Evolutionary conservation across 2,113 vertebrate genomes (phyloP).

Genomic region (Eurypyga helias): DNA sequence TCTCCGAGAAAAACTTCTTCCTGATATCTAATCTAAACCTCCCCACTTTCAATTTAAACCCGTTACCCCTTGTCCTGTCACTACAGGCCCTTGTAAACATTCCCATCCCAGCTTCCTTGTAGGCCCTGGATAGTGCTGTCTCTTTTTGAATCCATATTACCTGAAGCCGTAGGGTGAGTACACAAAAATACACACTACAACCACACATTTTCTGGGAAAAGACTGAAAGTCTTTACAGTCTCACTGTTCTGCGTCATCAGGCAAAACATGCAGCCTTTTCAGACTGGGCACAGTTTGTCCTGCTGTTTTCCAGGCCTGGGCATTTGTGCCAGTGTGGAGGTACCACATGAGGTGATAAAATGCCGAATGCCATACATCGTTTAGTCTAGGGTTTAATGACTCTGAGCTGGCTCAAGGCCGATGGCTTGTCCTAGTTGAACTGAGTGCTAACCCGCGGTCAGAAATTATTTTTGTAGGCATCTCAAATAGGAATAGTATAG

Average conservation of each 20-base stretch:
- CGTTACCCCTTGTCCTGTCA: too few relatives aligned
- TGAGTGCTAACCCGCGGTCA: not conserved
- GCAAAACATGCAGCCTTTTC: not conserved
- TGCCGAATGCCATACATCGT: accelerated
- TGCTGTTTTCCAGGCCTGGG: not conserved
- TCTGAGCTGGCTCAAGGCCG: not conserved
- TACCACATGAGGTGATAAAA: not conserved
- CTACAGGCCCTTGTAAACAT: too few relatives aligned
- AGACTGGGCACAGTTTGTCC: not conserved
- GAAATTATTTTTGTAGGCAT: not conserved
- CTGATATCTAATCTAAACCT: too few relatives aligned
- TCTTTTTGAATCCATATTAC: not conserved
- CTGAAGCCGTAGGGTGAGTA: not conserved
- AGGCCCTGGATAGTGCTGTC: not conserved
- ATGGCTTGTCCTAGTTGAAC: not conserved
- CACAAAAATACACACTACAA: not conserved
- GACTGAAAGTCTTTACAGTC: not conserved
- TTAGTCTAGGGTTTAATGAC: not conserved
- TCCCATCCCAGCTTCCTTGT: too few relatives aligned
- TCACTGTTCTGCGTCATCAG: not conserved
- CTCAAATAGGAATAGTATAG: not conserved
- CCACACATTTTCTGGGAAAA: not conserved
- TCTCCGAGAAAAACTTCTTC: too few relatives aligned
- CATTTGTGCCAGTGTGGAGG: not conserved
- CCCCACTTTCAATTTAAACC: too few relatives aligned